Conservation (phyloP, 2,113 vertebrate genomes). For the Ameiurus melas region DNA sequence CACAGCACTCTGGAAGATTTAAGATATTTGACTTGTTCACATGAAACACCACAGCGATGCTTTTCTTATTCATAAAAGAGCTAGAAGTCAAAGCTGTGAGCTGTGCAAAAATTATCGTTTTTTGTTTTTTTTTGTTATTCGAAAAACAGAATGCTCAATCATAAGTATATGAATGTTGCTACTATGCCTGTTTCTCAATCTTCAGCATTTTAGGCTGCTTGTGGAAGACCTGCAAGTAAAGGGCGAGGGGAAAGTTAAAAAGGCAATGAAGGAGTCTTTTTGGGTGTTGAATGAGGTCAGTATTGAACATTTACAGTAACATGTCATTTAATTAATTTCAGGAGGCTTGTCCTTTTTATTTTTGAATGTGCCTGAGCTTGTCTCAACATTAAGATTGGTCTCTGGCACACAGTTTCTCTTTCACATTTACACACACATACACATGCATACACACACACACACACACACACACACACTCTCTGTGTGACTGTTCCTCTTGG, state of each 20-base stretch:
- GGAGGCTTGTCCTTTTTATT: conserved; percentile 1
- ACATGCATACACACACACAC: conserved; percentile 20
- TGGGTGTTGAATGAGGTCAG: conserved; percentile 87
- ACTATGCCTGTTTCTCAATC: background rate
- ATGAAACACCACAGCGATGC: background rate
- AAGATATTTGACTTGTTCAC: background rate
- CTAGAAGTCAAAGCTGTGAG: background rate
- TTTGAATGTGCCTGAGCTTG: background rate
- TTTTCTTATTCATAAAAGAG: background rate
- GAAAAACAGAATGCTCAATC: background rate
- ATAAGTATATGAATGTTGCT: background rate
- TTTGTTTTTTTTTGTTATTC: background rate
- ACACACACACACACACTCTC: no score
- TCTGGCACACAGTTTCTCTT: background rate
- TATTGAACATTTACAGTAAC: background rate
- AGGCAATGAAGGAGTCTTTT: conserved; percentile 90
- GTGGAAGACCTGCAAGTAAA: conserved; percentile 89
- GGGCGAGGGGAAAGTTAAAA: conserved; percentile 86
- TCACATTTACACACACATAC: background rate
- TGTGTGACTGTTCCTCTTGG: conserved; percentile 36
- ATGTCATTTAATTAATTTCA: background rate
- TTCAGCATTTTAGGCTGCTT: conserved; percentile 93
- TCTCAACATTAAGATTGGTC: conserved; percentile 2
- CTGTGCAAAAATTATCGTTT: background rate
- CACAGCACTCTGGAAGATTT: background rate